Conservation (phyloP, 2,888 invertebrate species). For the Mesoligia furuncula region DNA sequence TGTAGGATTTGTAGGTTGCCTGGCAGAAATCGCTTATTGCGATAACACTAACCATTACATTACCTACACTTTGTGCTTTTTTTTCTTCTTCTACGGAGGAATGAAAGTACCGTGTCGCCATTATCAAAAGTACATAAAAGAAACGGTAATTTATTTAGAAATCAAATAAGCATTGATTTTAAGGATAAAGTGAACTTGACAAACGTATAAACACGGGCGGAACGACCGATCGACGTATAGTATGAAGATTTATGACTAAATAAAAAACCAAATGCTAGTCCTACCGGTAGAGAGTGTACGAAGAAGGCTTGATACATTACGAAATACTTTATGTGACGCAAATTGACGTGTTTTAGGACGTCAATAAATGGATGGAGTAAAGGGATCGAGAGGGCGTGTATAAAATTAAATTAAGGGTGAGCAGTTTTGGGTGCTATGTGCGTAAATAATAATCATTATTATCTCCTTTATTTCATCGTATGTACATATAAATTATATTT, state of each 20-base stretch:
- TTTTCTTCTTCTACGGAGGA: too few relatives aligned
- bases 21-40: too few relatives aligned
- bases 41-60: too few relatives aligned
- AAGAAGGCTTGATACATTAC: neutral
- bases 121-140: neutral
- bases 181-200: neutral
- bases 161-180: neutral
- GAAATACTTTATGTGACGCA: slow-evolving; percentile 8
- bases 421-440: neutral
- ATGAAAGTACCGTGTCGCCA: neutral
- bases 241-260: slow-evolving; percentile 12
- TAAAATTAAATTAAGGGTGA: neutral
- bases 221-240: neutral
- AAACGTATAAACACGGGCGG: neutral
- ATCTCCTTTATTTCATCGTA: too few relatives aligned
- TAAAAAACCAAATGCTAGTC: neutral
- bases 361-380: slow-evolving; percentile 1
- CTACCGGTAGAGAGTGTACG: neutral
- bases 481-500: too few relatives aligned
- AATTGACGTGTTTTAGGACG: neutral
- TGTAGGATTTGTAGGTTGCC: too few relatives aligned
- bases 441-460: neutral
- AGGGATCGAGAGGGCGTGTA: neutral
- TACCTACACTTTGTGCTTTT: too few relatives aligned
- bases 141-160: neutral